Evolutionary conservation across 2,797 vertebrate species (phyloP).

Genomic region (Pipistrellus nathusii): DNA sequence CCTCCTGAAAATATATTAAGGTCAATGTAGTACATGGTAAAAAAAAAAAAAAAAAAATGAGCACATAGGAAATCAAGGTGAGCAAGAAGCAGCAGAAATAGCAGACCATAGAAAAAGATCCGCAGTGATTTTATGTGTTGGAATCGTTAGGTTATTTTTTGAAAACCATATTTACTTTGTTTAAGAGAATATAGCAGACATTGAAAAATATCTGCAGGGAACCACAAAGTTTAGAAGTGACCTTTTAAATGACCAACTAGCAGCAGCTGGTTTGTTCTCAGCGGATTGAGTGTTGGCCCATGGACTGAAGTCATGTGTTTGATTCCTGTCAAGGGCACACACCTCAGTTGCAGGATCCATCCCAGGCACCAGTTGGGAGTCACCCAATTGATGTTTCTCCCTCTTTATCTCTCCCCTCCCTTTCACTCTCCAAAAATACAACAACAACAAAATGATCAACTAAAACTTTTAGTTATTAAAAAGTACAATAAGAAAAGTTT

Average conservation of each 20-base stretch:
- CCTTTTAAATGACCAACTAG: constrained; percentile 12
- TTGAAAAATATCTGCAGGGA: constrained; percentile 2
- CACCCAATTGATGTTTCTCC: too few relatives aligned
- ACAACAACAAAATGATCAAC: background rate
- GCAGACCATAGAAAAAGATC: background rate
- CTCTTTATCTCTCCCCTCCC: too few relatives aligned
- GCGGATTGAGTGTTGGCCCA: too few relatives aligned
- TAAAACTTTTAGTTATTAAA: background rate
- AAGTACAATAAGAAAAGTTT: constrained; percentile 7
- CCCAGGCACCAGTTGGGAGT: too few relatives aligned
- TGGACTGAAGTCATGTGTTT: too few relatives aligned
- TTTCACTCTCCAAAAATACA: too few relatives aligned
- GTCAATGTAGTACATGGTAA: background rate
- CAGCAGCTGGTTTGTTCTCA: too few relatives aligned
- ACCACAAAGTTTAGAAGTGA: background rate
- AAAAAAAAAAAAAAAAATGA: background rate
- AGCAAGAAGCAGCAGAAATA: constrained; percentile 3
- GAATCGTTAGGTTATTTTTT: constrained; percentile 7
- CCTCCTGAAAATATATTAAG: constrained; percentile 2
- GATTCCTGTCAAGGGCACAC: too few relatives aligned
- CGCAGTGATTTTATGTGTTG: background rate
- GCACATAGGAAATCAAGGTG: background rate
- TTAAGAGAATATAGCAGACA: background rate
- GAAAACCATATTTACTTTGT: background rate
- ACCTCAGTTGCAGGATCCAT: too few relatives aligned